A percentile compares a stretch with the other conserved stretches of the same genome.
phyloP scores from a whole-genome alignment of 2,888 invertebrate species.

The Campopleginae sp. region DNA sequence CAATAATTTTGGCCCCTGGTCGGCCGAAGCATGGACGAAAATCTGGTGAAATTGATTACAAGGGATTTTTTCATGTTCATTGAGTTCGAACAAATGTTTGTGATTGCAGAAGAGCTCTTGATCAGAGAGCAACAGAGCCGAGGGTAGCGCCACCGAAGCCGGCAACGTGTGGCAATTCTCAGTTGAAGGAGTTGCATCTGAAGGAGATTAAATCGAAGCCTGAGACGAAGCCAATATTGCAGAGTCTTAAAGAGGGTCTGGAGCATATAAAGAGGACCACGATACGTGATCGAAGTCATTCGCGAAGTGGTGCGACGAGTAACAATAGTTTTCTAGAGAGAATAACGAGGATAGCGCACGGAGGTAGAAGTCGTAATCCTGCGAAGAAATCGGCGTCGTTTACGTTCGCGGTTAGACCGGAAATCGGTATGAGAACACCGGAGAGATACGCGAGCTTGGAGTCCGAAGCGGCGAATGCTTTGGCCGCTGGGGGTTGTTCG shows the following conservation, averaged over 20 bases:
- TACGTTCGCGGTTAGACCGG: slow-evolving; percentile 81
- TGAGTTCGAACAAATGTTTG: slow-evolving; percentile 10
- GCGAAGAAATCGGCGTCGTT: slow-evolving; percentile 83
- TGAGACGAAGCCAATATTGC: slow-evolving; percentile 80
- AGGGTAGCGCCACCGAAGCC: slow-evolving; percentile 81
- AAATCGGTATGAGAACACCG: slow-evolving; percentile 82
- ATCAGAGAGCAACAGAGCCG: slow-evolving; percentile 81
- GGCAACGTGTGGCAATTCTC: slow-evolving; percentile 70
- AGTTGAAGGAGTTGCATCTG: slow-evolving; percentile 79
- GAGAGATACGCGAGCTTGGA: slow-evolving; percentile 82
- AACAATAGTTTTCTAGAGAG: slow-evolving; percentile 79
- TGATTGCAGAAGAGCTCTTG: slow-evolving; percentile 80
- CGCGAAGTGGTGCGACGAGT: slow-evolving; percentile 72
- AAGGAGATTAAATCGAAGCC: slow-evolving; percentile 81
- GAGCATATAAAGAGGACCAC: slow-evolving; percentile 82
- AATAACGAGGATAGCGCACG: slow-evolving; percentile 81
- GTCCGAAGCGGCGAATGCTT: slow-evolving; percentile 78
- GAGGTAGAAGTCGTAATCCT: slow-evolving; percentile 80
- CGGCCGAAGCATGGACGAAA: not conserved
- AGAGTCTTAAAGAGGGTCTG: slow-evolving; percentile 80
- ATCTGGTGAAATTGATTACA: not conserved
- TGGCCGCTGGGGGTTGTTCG: slow-evolving; percentile 67
- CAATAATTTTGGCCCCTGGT: not conserved
- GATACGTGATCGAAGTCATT: slow-evolving; percentile 79
- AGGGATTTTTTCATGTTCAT: not conserved